phyloP scores from a whole-genome alignment of 1,140 invertebrate genomes.

The Ceratina japonica region DNA sequence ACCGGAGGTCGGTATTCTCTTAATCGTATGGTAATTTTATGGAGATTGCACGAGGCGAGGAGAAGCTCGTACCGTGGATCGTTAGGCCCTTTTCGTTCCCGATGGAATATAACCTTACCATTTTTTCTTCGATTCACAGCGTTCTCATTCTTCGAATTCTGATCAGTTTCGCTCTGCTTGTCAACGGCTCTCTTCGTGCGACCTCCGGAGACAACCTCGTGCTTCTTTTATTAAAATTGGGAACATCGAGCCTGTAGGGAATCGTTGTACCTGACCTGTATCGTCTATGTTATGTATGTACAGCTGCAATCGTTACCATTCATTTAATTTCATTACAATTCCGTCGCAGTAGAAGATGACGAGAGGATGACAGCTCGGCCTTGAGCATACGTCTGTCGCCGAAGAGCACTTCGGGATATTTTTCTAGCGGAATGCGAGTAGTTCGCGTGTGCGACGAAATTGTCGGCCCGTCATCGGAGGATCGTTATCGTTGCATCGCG shows the following conservation, averaged over 20 bases:
- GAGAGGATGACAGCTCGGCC: slow-evolving; percentile 58
- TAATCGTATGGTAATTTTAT: slow-evolving; percentile 79
- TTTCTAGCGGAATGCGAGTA: slow-evolving; percentile 51
- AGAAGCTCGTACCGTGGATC: slow-evolving; percentile 68
- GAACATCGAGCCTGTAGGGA: slow-evolving; percentile 38
- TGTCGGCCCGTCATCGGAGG: not conserved
- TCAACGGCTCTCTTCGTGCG: slow-evolving; percentile 25
- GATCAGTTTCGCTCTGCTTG: slow-evolving; percentile 30
- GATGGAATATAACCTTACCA: slow-evolving; percentile 44
- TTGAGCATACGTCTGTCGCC: slow-evolving; percentile 49
- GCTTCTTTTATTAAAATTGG: slow-evolving; percentile 48
- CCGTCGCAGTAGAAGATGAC: slow-evolving; percentile 54
- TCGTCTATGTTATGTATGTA: slow-evolving; percentile 43
- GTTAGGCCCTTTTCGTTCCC: slow-evolving; percentile 68
- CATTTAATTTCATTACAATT: slow-evolving; percentile 63
- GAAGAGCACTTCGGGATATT: slow-evolving; percentile 55
- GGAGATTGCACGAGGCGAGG: slow-evolving; percentile 76
- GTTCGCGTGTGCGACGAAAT: not conserved
- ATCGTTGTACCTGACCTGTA: not conserved
- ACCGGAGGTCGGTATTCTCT: slow-evolving; percentile 63
- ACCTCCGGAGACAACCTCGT: slow-evolving; percentile 50
- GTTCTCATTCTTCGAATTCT: slow-evolving; percentile 10
- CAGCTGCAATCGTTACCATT: slow-evolving; percentile 47
- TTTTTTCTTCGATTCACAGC: slow-evolving; percentile 38
- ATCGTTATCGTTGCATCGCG: not conserved